Evolutionary conservation across 2,888 invertebrate genomes (phyloP), one percentile per base, ranked within the genome.

Genomic region (Trichogramma dendrolimi): DNA sequence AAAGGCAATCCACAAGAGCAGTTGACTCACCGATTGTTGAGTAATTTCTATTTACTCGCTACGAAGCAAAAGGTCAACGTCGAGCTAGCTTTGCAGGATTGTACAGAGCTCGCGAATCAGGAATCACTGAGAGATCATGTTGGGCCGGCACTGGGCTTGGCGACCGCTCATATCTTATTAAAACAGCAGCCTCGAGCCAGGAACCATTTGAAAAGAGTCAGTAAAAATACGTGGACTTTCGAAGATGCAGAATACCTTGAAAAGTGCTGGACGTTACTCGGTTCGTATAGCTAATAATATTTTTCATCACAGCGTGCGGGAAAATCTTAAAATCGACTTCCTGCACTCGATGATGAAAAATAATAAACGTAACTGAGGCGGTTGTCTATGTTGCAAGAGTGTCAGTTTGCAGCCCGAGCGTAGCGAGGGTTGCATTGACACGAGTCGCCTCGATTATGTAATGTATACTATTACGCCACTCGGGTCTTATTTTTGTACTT

Each of bases 231-330:
- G 0, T 98, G 97, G 97, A 94, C 89, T 10, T 93, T 96, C 69
- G 95, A 96, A 77, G 96, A 96, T 72, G 95, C 96, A 0, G 96
- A 97, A 73, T 95, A 96, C 72, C 81, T 98, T 63, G 98, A 98
- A 81, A 87, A 92, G 65, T 92, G 95, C 77, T 98, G 98, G 98
- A 77, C 98, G 6, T 83, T 97, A 52, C 81, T 97, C 14, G 90
- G 63, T 64, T 51, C 27, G 27, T 27, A 27, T 27, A 3, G 27
- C 27, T 27, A 2, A 27, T 27, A 27, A 27, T 27, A 27, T 27
- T 27, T 27, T n/a, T n/a, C n/a, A n/a, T n/a, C n/a, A n/a, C n/a
- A n/a, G n/a, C n/a, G n/a, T n/a, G n/a, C n/a, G n/a, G n/a, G n/a
- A n/a, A n/a, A n/a, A n/a, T n/a, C n/a, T n/a, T n/a, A n/a, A n/a